Conservation (phyloP, 2,888 invertebrate genomes). For the Antheraea yamamai region DNA sequence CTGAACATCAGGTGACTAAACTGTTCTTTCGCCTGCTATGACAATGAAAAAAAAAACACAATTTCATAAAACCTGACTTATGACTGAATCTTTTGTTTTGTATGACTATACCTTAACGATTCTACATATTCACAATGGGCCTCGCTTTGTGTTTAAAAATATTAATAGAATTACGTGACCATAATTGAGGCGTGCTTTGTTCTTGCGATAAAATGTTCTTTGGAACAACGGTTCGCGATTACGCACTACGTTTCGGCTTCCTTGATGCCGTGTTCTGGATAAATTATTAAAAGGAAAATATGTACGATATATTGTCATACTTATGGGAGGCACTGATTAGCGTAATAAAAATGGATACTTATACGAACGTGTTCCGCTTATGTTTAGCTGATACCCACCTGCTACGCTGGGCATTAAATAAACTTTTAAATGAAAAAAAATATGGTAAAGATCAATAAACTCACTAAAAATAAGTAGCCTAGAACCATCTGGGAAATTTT, state of each 20-base stretch:
- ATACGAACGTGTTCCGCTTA: too few species aligned
- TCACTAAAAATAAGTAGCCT: too few species aligned
- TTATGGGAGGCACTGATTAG: not conserved
- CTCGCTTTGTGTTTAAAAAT: conserved; percentile 40
- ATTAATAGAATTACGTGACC: conserved; percentile 50
- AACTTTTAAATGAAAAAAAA: too few species aligned
- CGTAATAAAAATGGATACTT: not conserved
- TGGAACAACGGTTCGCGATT: conserved; percentile 26
- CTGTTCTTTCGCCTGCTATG: too few species aligned
- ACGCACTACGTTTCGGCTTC: conserved; percentile 38
- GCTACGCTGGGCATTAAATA: too few species aligned
- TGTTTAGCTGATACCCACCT: too few species aligned
- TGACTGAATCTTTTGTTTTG: conserved; percentile 10
- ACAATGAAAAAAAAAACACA: not conserved
- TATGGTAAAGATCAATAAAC: too few species aligned
- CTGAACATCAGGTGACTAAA: too few species aligned
- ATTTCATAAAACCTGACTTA: not conserved
- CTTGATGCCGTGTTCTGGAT: conserved; percentile 37
- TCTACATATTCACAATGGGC: conserved; percentile 41
- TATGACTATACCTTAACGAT: conserved; percentile 8
- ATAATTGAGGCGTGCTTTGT: conserved; percentile 41
- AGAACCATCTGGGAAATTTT: too few species aligned
- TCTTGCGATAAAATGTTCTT: conserved; percentile 31
- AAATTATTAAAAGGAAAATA: conserved; percentile 16
- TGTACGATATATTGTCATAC: conserved; percentile 5